phyloP scores from a whole-genome alignment of 2,113 vertebrate species.

The Dromiciops gliroides region DNA sequence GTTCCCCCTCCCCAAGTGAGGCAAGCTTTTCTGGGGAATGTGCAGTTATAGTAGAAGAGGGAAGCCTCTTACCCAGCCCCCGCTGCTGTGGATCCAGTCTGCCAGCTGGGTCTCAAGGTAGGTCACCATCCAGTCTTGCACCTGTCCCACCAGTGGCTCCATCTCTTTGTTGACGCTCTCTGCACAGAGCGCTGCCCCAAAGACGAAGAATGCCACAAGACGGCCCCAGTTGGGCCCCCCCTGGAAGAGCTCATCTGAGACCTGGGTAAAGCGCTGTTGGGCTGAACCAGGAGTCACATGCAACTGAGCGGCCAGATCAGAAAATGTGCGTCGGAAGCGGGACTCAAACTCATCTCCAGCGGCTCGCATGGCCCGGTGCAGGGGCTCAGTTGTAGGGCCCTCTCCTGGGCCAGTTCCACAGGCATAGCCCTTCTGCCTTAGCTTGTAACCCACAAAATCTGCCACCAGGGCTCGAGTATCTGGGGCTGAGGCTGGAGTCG shows the following conservation, averaged over 20 bases:
- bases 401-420: slow-evolving; percentile 77
- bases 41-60: slow-evolving; percentile 39
- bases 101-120: slow-evolving; percentile 81
- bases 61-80: slow-evolving; percentile 82
- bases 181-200: slow-evolving; percentile 82
- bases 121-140: slow-evolving; percentile 82
- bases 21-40: slow-evolving; percentile 50
- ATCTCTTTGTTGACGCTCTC: slow-evolving; percentile 83
- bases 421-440: slow-evolving; percentile 81
- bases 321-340: slow-evolving; percentile 81
- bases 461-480: slow-evolving; percentile 82
- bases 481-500: slow-evolving; percentile 80
- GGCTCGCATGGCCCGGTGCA: slow-evolving; percentile 81
- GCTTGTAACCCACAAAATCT: slow-evolving; percentile 83
- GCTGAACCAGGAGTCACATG: slow-evolving; percentile 81
- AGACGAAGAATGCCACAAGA: slow-evolving; percentile 83
- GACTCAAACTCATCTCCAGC: slow-evolving; percentile 83
- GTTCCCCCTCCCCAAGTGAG: slow-evolving; percentile 71
- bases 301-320: slow-evolving; percentile 79
- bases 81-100: slow-evolving; percentile 82
- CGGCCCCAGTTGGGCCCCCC: slow-evolving; percentile 83
- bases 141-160: slow-evolving; percentile 79
- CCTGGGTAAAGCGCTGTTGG: slow-evolving; percentile 81
- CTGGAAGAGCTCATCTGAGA: slow-evolving; percentile 82
- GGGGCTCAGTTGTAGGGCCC: slow-evolving; percentile 73